Percentiles rank a stretch among this genome's conserved stretches.
These are phyloP conservation scores for Busseola fusca DNA, from an alignment of 2,888 invertebrate species.

Conservation along the genomic window DNA sequence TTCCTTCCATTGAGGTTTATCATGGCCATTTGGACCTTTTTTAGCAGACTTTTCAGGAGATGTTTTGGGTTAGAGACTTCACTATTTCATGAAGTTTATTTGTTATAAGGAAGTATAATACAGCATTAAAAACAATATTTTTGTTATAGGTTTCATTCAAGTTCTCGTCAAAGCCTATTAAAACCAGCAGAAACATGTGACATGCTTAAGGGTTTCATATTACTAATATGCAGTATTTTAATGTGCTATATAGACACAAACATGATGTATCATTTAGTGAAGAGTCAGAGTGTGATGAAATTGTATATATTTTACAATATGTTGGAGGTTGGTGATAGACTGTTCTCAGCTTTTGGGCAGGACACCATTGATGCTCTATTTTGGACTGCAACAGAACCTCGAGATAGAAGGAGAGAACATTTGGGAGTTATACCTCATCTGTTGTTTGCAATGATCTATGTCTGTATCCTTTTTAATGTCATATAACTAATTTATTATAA, in stretches of 20 bases:
- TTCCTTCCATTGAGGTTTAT: constrained; percentile 98
- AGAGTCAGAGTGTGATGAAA: constrained; percentile 99
- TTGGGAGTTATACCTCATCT: constrained; percentile 97
- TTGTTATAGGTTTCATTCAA: constrained; percentile 77
- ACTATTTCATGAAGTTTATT: neutral
- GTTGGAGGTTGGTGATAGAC: constrained; percentile 98
- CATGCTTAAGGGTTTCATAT: constrained; percentile 96
- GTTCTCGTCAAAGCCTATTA: constrained; percentile 88
- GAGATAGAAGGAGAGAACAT: constrained; percentile 94
- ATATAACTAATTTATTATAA: no score
- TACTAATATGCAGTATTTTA: constrained; percentile 94
- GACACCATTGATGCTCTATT: constrained; percentile 99
- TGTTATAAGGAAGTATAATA: neutral
- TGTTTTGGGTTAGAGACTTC: constrained; percentile 91
- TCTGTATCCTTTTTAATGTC: constrained; percentile 94
- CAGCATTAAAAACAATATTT: neutral
- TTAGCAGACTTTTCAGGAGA: constrained; percentile 92
- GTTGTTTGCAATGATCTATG: constrained; percentile 97
- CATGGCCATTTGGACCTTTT: constrained; percentile 94
- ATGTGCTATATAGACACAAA: constrained; percentile 99
- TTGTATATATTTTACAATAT: constrained; percentile 99
- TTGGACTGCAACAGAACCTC: constrained; percentile 99
- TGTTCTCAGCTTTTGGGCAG: constrained; percentile 99
- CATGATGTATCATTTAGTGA: constrained; percentile 98
- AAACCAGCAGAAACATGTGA: constrained; percentile 98